Evolutionary conservation across 64 coral and sea anemone genomes (phyloP).

Genomic region (Stichodactyla helianthus): DNA sequence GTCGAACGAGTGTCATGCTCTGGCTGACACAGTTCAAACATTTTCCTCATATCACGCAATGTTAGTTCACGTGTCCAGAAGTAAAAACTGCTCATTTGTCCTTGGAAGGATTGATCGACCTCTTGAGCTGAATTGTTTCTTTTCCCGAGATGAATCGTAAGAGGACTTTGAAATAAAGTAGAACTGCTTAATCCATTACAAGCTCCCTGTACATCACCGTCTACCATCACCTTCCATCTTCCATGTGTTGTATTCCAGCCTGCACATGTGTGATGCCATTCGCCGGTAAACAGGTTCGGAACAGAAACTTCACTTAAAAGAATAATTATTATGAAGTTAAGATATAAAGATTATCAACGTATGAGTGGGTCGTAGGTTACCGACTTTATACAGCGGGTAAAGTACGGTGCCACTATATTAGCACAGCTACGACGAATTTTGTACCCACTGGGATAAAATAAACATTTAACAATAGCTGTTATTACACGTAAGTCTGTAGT

Average conservation of each 20-base stretch:
- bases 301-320: background rate
- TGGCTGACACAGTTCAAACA: background rate
- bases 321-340: background rate
- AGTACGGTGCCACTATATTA: too few relatives aligned
- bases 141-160: background rate
- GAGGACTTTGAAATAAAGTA: background rate
- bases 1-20: background rate
- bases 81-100: slow-evolving; percentile 9
- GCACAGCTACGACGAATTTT: too few relatives aligned
- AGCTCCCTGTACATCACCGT: background rate
- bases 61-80: background rate
- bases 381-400: too few relatives aligned
- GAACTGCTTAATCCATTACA: background rate
- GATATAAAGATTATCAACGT: background rate
- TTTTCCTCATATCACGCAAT: background rate
- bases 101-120: background rate
- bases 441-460: too few relatives aligned
- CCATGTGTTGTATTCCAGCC: background rate
- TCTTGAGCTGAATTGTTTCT: background rate
- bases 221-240: slow-evolving; percentile 2
- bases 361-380: too few relatives aligned
- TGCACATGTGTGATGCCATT: slow-evolving; percentile 13
- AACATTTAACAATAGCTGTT: too few relatives aligned
- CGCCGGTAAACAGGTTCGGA: background rate
- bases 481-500: too few relatives aligned